phyloP scores from a whole-genome alignment of 2,113 vertebrate species.

The Dissostichus mawsoni region DNA sequence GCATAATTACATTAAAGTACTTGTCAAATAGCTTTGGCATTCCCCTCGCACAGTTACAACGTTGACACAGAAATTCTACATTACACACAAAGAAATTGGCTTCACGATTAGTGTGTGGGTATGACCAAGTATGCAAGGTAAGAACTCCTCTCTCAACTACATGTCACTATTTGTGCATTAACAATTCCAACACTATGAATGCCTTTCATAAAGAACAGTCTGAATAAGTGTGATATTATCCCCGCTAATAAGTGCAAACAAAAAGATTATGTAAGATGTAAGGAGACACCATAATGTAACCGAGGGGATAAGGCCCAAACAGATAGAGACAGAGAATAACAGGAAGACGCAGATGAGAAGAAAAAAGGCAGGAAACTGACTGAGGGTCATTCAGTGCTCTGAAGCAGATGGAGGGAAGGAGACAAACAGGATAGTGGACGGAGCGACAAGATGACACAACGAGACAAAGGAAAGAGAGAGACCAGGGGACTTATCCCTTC shows the following conservation, averaged over 20 bases:
- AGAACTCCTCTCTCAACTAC: no score
- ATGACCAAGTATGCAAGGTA: background rate
- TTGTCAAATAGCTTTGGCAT: background rate
- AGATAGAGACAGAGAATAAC: slow-evolving; percentile 69
- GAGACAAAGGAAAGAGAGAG: slow-evolving; percentile 52
- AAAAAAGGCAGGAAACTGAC: slow-evolving; percentile 83
- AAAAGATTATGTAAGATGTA: background rate
- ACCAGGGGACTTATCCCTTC: slow-evolving; percentile 18
- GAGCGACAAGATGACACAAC: slow-evolving; percentile 49
- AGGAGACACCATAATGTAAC: slow-evolving; percentile 29
- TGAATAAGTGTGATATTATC: background rate
- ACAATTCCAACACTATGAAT: background rate
- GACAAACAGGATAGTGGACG: slow-evolving; percentile 75
- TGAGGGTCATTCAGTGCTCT: slow-evolving; percentile 50
- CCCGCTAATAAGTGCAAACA: background rate
- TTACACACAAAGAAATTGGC: no score
- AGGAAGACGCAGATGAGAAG: slow-evolving; percentile 75
- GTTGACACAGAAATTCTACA: background rate
- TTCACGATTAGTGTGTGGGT: background rate
- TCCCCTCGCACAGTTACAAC: background rate
- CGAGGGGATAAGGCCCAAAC: slow-evolving; percentile 39
- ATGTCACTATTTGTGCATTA: background rate
- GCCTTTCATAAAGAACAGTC: background rate
- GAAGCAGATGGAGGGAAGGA: slow-evolving; percentile 70
- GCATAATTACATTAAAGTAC: background rate